phyloP scores from a whole-genome alignment of 2,888 invertebrate genomes.

The Ecliptopera silaceata region DNA sequence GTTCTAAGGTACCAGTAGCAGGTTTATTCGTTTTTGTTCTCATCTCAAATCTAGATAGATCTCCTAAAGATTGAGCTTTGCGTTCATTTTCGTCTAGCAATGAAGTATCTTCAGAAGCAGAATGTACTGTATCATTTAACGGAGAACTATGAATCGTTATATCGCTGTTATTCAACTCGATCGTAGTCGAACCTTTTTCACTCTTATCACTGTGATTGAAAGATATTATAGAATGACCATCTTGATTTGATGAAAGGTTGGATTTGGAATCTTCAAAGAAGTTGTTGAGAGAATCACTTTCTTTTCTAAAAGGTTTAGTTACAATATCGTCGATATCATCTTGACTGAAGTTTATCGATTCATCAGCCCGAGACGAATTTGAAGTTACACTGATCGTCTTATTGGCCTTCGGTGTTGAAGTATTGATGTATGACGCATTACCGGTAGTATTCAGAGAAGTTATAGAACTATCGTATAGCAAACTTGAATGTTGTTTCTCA shows the following conservation, averaged over 20 bases:
- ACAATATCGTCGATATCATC: conserved; percentile 82
- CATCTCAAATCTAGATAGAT: conserved; percentile 86
- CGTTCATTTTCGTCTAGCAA: conserved; percentile 84
- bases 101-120: conserved; percentile 74
- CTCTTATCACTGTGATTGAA: conserved; percentile 77
- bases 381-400: conserved; percentile 59
- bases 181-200: conserved; percentile 84
- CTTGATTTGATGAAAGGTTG: conserved; percentile 75
- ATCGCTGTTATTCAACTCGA: conserved; percentile 88
- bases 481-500: conserved; percentile 72
- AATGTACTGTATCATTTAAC: conserved; percentile 73
- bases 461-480: conserved; percentile 53
- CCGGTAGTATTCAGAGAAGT: conserved; percentile 37
- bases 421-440: conserved; percentile 63
- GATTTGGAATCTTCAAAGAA: conserved; percentile 76
- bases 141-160: conserved; percentile 89
- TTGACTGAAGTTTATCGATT: conserved; percentile 74
- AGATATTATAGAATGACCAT: conserved; percentile 70
- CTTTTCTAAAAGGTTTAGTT: conserved; percentile 73
- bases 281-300: conserved; percentile 77
- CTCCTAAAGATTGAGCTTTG: conserved; percentile 91
- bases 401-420: conserved; percentile 76
- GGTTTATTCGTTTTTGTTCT: conserved; percentile 72
- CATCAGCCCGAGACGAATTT: conserved; percentile 57
- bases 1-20: conserved; percentile 85